Evolutionary conservation across 2,797 vertebrate species (phyloP).

Genomic region (Mycteria americana): DNA sequence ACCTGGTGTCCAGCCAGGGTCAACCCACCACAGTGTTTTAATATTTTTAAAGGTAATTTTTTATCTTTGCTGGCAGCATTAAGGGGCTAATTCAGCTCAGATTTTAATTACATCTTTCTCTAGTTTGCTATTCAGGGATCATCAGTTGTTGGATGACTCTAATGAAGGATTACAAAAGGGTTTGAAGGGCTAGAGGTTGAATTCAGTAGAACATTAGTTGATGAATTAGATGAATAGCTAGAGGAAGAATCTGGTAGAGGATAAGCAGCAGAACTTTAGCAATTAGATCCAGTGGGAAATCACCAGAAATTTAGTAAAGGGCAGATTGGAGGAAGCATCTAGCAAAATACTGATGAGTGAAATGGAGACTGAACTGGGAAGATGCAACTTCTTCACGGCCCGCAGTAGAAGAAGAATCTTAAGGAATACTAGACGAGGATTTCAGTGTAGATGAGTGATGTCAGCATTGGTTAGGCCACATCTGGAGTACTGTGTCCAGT

Average conservation of each 20-base stretch:
- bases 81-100: not conserved
- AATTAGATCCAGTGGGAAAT: not conserved
- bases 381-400: not conserved
- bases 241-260: not conserved
- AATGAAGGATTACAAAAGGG: slow-evolving; percentile 46
- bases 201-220: slow-evolving; percentile 24
- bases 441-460: not conserved
- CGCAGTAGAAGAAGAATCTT: not conserved
- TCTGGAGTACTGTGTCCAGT: not conserved
- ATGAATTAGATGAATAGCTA: slow-evolving; percentile 25
- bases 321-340: not conserved
- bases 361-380: not conserved
- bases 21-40: not conserved
- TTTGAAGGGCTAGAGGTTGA: slow-evolving; percentile 15
- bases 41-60: not conserved
- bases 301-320: not conserved
- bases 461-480: not conserved
- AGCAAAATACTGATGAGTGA: not conserved
- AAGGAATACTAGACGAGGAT: not conserved
- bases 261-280: not conserved
- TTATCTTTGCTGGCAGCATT: not conserved
- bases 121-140: slow-evolving; percentile 20
- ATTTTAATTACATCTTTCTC: not conserved
- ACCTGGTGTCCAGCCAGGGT: too few relatives aligned
- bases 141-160: slow-evolving; percentile 29